Base-by-base conservation (phyloP, 2,113 vertebrate species). In the Hylia prasina region DNA sequence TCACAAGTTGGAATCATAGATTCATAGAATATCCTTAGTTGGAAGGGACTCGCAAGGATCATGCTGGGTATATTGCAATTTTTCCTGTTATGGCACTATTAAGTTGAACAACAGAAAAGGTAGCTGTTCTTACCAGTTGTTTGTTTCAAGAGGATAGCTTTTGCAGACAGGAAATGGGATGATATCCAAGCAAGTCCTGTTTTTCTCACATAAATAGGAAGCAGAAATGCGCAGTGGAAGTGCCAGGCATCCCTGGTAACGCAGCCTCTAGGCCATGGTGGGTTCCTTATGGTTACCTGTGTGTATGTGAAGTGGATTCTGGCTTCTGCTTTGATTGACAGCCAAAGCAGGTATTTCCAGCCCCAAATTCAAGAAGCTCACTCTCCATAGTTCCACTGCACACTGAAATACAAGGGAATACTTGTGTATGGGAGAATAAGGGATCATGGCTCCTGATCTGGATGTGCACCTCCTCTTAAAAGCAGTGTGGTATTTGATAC, bases 301-400 rank as follows among this genome's bases (percentile, higher is more conserved):
- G 18, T 7, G 1, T 47, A 44, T 0, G 1, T 51, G 33, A 61
- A 77, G 47, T 1, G 2, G 27, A n/a, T 78, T 86, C 50, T 86
- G 42, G 12, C 27, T 70, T 64, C 40, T 54, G 21, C 69, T 20
- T 42, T 68, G 40, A 16, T 9, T 68, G 25, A 28, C 47, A 83
- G 33, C 18, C 47, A 39, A 58, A 61, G 25, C 23, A 61, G 33
- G 10, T 28, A 61, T 57, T 88, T 77, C 42, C 30, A 58, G 24
- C 53, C 30, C 23, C 65, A 69, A 48, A 65, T 68, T 30, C 11
- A 13, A 40, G 19, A 17, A 42, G 4, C 19, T 64, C 31, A 17
- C 1, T 0, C 7, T 65, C n/a, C 5, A 9, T 6, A 37, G 15
- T 45, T 87, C n/a, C 6, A 7, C 45, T 76, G 11, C 20, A 9